Evolutionary conservation across 2,113 vertebrate species (phyloP), one percentile per base, ranked within the genome.

Genomic region (Gadus macrocephalus): DNA sequence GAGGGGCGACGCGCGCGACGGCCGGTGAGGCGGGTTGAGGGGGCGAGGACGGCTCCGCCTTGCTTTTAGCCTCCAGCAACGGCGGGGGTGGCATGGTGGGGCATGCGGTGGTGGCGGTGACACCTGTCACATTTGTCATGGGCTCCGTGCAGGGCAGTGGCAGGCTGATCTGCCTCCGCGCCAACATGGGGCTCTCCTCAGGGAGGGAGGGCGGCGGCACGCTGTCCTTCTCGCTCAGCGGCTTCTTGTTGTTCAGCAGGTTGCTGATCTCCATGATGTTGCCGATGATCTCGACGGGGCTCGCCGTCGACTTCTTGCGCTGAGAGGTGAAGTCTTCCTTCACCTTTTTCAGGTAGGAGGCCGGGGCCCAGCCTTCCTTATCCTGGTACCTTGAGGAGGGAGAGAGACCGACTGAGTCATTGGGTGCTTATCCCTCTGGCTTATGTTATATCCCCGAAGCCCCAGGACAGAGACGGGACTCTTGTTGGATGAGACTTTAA

Each of bases 211-310:
- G 95, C 0, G 86, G 88, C 59, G 94, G 93, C 15, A 89, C 85
- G 8, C 11, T 49, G 67, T 99, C 95, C 73, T 96, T 98, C 80
- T 98, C 96, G 55, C 93, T 94, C 1, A 91, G 89, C 0, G 93
- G 82, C 73, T 96, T 99, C 89, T 99, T 99, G 90, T 96, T 99
- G 19, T 14, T 49, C 6, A 97, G 90, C 55, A 99, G 90, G 87
- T 98, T 99, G 88, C 97, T 99, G 82, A 99, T 98, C 86, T 99
- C 97, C 97, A 99, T 99, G 86, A 99, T 99, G 88, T 98, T 99
- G 68, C 97, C 96, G 0, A 99, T 98, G 74, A 99, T 99, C 90
- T 99, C 97, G 79, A 99, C 97, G 0, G 97, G 97, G 20, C 96
- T 95, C 0, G 96, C 93, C 76, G 95, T 88, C 0, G 95, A 94